A percentile compares a stretch with the other conserved stretches of the same genome.
These are phyloP conservation scores for Neosilurus mollespiculum DNA, from an alignment of 2,797 vertebrate species.

Conservation along the genomic window DNA sequence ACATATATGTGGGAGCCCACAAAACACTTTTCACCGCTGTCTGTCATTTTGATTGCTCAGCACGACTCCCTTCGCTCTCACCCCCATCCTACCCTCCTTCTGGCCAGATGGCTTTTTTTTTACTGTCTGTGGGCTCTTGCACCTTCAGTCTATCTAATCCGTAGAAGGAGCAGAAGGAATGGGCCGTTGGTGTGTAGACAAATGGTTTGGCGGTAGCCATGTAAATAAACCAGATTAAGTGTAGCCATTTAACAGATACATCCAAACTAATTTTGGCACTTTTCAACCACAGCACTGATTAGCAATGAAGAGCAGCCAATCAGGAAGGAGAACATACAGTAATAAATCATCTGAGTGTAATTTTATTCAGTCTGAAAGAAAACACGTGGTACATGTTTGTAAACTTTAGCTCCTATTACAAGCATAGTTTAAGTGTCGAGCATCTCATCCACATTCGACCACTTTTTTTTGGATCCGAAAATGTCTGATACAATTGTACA, in stretches of 20 bases:
- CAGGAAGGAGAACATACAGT: conserved; percentile 9
- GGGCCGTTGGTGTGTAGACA: conserved; percentile 74
- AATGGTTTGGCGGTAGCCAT: conserved; percentile 93
- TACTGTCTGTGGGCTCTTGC: conserved; percentile 93
- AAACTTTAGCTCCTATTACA: not conserved
- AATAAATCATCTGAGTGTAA: conserved; percentile 3
- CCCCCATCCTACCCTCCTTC: conserved; percentile 58
- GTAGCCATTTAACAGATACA: conserved; percentile 82
- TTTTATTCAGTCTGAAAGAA: conserved; percentile 8
- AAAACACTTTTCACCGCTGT: conserved; percentile 94
- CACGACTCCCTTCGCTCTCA: conserved; percentile 81
- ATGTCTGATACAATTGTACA: not conserved
- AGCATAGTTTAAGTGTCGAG: not conserved
- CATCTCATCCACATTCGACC: not conserved
- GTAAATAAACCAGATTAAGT: conserved; percentile 97
- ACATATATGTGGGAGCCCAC: conserved; percentile 96
- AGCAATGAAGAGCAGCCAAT: conserved; percentile 19
- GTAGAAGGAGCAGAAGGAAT: conserved; percentile 65
- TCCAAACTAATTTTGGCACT: conserved; percentile 74
- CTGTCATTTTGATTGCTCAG: conserved; percentile 96
- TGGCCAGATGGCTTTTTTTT: conserved; percentile 94
- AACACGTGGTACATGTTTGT: not conserved
- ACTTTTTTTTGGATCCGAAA: not conserved
- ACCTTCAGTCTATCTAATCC: conserved; percentile 90
- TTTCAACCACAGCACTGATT: conserved; percentile 55